Conservation (phyloP, 1,140 invertebrate species). For the Papilio glaucus region DNA sequence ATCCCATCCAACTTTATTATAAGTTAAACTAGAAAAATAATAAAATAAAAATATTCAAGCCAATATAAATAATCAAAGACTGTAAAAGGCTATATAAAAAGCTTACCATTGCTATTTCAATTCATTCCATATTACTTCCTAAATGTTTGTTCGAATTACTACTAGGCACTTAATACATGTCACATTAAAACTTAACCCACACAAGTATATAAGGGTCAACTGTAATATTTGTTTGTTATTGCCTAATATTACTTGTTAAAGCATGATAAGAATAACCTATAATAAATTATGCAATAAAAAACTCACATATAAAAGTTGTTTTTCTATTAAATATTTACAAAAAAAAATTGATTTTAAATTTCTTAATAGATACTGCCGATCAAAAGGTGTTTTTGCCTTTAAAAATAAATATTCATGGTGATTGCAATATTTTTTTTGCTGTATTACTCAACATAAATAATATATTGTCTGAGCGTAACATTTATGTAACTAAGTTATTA, state of each 20-base stretch:
- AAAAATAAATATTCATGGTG: no score
- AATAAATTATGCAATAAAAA: constrained; percentile 9
- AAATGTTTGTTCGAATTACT: neutral
- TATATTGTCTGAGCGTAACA: neutral
- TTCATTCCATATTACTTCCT: neutral
- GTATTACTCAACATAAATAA: neutral
- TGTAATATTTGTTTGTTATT: constrained; percentile 18
- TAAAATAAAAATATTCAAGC: no score
- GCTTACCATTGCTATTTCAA: neutral
- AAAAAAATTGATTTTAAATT: neutral
- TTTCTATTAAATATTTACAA: neutral
- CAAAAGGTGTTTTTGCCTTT: no score
- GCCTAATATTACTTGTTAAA: neutral
- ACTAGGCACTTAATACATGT: neutral
- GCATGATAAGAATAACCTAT: constrained; percentile 5
- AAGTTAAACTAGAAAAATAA: no score
- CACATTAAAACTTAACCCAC: neutral
- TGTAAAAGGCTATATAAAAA: no score
- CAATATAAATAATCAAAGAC: no score
- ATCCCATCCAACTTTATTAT: no score
- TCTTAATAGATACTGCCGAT: no score
- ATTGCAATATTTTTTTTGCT: neutral
- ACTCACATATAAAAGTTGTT: no score
- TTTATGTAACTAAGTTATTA: neutral
- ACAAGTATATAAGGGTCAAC: neutral